A percentile compares a stretch with the other conserved stretches of the same genome.
phyloP scores from a whole-genome alignment of 2,888 invertebrate genomes.

The Ashinkailepas kermadecensis region DNA sequence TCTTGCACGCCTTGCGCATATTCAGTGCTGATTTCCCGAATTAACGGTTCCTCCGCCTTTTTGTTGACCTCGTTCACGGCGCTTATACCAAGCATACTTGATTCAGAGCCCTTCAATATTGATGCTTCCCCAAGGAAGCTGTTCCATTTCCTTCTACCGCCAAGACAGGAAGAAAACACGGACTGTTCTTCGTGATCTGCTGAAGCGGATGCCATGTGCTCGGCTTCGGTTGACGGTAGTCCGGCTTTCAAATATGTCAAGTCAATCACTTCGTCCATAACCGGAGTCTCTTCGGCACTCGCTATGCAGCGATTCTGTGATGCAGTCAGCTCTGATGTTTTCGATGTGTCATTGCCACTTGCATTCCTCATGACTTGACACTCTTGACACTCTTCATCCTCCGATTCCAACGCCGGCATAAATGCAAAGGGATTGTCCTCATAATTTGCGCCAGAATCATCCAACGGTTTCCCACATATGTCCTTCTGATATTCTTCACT shows the following conservation, averaged over 20 bases:
- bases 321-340: no score
- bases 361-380: no score
- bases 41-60: neutral
- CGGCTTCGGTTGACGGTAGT: neutral
- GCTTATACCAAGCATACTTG: neutral
- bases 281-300: no score
- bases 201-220: neutral
- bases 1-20: neutral
- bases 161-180: neutral
- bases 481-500: no score
- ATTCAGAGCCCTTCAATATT: neutral
- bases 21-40: neutral
- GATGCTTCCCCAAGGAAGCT: no score
- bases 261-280: neutral
- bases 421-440: no score
- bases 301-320: no score
- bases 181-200: neutral
- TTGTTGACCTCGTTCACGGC: neutral
- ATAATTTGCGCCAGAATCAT: no score
- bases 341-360: no score
- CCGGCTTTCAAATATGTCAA: constrained; percentile 1
- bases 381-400: neutral
- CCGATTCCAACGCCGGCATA: neutral
- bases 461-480: no score
- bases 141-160: neutral